A percentile compares a stretch with the other conserved stretches of the same genome.
Evolutionary conservation across 1,140 invertebrate genomes (phyloP).

Genomic region (Micrasema longulum): DNA sequence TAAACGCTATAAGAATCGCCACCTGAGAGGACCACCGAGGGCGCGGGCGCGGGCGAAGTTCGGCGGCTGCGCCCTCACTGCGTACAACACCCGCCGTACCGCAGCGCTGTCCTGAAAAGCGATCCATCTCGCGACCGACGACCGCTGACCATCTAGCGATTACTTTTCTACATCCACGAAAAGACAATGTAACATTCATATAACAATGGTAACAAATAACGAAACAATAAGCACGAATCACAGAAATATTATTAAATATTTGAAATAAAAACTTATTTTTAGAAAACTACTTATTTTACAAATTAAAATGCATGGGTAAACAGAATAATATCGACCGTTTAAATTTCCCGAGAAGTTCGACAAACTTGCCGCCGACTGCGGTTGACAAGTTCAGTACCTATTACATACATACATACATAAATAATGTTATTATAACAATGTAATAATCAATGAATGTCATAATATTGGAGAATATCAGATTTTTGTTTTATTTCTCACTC

Average conservation of each 20-base stretch:
- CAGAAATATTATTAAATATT: conserved; percentile 13
- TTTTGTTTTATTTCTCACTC: too few relatives aligned
- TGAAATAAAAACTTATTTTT: conserved; percentile 1
- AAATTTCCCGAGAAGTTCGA: not conserved
- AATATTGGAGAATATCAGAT: too few relatives aligned
- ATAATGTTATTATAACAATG: too few relatives aligned
- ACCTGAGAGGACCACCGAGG: not conserved
- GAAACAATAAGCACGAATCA: conserved; percentile 33
- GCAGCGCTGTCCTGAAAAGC: too few relatives aligned
- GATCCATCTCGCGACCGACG: not conserved
- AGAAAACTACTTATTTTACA: not conserved
- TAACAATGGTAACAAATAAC: conserved; percentile 29
- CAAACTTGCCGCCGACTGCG: too few relatives aligned
- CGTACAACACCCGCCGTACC: too few relatives aligned
- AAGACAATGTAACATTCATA: conserved; percentile 33
- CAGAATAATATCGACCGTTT: not conserved
- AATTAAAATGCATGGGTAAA: not conserved
- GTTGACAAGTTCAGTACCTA: too few relatives aligned
- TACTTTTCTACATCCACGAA: not conserved
- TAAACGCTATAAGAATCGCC: not conserved
- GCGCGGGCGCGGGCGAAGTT: too few relatives aligned
- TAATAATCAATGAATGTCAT: too few relatives aligned
- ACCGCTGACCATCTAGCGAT: not conserved
- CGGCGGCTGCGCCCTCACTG: too few relatives aligned
- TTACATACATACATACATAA: too few relatives aligned